Conservation (phyloP, 2,113 vertebrate species). For the Phainopepla nitens region DNA sequence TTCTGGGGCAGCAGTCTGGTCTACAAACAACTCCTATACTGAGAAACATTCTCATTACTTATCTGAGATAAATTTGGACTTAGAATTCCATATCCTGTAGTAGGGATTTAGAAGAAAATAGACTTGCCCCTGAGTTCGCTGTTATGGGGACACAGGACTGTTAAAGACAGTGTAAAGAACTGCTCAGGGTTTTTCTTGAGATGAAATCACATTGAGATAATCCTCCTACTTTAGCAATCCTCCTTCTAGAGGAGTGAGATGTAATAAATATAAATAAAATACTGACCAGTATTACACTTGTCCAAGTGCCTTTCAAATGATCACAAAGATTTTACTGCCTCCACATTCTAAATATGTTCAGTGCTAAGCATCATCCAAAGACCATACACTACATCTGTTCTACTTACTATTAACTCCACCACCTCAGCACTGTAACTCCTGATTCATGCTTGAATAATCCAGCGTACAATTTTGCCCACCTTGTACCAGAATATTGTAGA, state of each 20-base stretch:
- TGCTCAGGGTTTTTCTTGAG: not conserved
- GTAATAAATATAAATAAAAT: not conserved
- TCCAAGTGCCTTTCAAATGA: not conserved
- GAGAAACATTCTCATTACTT: slow-evolving; percentile 5
- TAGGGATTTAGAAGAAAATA: not conserved
- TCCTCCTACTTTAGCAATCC: not conserved
- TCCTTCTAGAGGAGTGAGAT: not conserved
- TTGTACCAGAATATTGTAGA: not conserved
- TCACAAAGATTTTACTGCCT: not conserved
- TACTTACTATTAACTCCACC: not conserved
- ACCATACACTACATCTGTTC: not conserved
- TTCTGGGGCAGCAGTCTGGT: not conserved
- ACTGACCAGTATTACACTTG: not conserved
- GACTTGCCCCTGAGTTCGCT: not conserved
- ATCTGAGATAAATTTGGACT: not conserved
- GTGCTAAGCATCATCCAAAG: not conserved
- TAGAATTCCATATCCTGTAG: not conserved
- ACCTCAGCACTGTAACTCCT: not conserved
- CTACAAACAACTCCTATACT: not conserved
- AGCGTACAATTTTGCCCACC: not conserved
- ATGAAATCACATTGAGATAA: not conserved
- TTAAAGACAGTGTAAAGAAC: not conserved
- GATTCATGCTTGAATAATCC: not conserved
- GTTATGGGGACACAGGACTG: not conserved
- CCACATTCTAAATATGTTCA: not conserved